Evolutionary conservation across 2,888 invertebrate genomes (phyloP).

Genomic region (Xylota segnis): DNA sequence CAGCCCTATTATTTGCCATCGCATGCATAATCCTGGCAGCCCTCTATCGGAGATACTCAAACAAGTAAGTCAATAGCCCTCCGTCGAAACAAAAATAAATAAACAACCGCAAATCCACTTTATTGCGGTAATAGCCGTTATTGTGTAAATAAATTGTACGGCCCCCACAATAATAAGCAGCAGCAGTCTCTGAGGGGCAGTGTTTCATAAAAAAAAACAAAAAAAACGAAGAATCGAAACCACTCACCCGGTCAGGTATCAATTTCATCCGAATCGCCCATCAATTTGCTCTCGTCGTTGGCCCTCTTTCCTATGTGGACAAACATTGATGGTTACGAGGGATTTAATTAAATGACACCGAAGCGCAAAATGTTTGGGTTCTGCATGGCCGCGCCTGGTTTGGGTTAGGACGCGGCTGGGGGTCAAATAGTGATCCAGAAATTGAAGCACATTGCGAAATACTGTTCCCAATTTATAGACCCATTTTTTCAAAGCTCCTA

Average conservation of each 20-base stretch:
- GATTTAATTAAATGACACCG: conserved; percentile 74
- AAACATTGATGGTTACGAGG: conserved; percentile 61
- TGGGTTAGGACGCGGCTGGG: not conserved
- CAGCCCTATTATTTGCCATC: conserved; percentile 90
- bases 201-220: conserved; percentile 39
- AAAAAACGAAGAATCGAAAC: conserved; percentile 50
- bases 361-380: conserved; percentile 59
- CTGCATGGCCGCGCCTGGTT: conserved; percentile 4
- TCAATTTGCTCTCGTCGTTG: conserved; percentile 55
- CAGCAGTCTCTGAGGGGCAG: conserved; percentile 36
- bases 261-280: conserved; percentile 67
- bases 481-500: conserved; percentile 40
- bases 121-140: conserved; percentile 73
- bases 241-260: conserved; percentile 76
- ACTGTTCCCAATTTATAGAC: conserved; percentile 52
- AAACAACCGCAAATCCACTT: conserved; percentile 71
- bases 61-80: conserved; percentile 84
- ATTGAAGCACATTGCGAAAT: conserved; percentile 25
- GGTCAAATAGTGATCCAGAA: conserved; percentile 17
- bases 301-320: not conserved
- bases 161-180: conserved; percentile 53
- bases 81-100: conserved; percentile 39
- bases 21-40: conserved; percentile 92
- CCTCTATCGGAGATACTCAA: conserved; percentile 88
- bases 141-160: conserved; percentile 65